phyloP scores from a whole-genome alignment of 1,140 invertebrate genomes.

The Calliopsis andreniformis region DNA sequence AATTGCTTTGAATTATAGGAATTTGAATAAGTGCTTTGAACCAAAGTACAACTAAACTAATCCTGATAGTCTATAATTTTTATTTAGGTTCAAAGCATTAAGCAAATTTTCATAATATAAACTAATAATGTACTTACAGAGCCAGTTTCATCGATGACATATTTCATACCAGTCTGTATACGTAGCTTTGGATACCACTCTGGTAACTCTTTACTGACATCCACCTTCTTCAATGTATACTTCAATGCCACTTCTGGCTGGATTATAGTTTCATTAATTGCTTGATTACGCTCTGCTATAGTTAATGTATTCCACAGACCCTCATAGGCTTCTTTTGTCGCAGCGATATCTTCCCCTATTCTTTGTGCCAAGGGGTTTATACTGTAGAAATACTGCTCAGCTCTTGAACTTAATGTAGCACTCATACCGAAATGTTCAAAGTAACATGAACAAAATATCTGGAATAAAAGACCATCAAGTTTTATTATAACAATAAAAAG shows the following conservation, averaged over 20 bases:
- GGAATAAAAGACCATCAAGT: background rate
- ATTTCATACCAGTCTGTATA: slow-evolving; percentile 82
- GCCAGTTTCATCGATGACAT: slow-evolving; percentile 82
- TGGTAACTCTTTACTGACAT: slow-evolving; percentile 70
- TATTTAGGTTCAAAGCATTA: background rate
- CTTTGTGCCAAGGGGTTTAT: slow-evolving; percentile 86
- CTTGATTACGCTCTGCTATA: slow-evolving; percentile 86
- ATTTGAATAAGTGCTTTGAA: background rate
- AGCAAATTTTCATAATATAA: background rate
- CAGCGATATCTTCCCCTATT: slow-evolving; percentile 86
- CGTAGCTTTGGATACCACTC: slow-evolving; percentile 80
- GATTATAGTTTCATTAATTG: slow-evolving; percentile 89
- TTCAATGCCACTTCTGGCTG: slow-evolving; percentile 87
- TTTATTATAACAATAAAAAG: background rate
- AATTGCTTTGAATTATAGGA: background rate
- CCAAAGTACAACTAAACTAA: background rate
- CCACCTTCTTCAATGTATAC: slow-evolving; percentile 82
- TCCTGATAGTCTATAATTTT: too few relatives aligned
- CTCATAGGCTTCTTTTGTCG: slow-evolving; percentile 86
- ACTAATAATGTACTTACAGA: slow-evolving; percentile 59
- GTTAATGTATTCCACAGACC: slow-evolving; percentile 86
- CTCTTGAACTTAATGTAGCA: slow-evolving; percentile 72
- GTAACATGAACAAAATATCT: slow-evolving; percentile 14
- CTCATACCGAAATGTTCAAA: slow-evolving; percentile 49
- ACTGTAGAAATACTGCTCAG: slow-evolving; percentile 87